phyloP scores from a whole-genome alignment of 2,797 vertebrate species.

The Triplophysa yarkandensis region DNA sequence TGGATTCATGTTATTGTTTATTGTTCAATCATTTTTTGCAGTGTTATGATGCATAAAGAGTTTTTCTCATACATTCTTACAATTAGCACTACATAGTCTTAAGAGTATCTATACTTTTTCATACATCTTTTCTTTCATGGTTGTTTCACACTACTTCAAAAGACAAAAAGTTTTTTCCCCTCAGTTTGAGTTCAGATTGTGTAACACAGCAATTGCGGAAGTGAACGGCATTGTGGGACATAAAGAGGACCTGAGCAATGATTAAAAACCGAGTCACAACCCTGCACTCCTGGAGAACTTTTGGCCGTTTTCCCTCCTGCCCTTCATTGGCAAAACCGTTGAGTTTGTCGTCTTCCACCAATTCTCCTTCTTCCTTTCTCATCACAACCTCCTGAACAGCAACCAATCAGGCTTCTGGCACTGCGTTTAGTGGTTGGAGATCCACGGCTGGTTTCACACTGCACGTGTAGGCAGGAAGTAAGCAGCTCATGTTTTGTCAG shows the following conservation, averaged over 20 bases:
- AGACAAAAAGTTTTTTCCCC: conserved; percentile 15
- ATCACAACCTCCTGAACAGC: too few species aligned
- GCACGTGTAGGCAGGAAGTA: too few species aligned
- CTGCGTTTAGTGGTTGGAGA: too few species aligned
- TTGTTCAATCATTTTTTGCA: neutral
- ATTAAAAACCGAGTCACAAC: too few species aligned
- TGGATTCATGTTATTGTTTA: neutral
- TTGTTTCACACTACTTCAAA: conserved; percentile 22
- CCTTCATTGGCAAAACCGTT: too few species aligned
- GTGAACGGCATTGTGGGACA: conserved; percentile 69
- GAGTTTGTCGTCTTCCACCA: too few species aligned
- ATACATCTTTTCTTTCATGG: conserved; percentile 14
- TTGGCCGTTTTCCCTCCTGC: too few species aligned
- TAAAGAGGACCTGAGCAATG: conserved; percentile 66
- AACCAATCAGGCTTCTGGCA: too few species aligned
- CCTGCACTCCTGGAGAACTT: too few species aligned
- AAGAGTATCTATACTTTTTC: neutral
- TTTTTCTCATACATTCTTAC: neutral
- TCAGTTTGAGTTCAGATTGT: conserved; percentile 47
- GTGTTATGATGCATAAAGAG: neutral
- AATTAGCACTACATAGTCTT: neutral
- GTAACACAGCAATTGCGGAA: conserved; percentile 60
- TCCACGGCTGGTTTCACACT: too few species aligned
- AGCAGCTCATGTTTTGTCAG: too few species aligned
- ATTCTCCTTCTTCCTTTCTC: too few species aligned